Conservation (phyloP, 2,797 vertebrate genomes). For the Melanotaenia trifasciata region DNA sequence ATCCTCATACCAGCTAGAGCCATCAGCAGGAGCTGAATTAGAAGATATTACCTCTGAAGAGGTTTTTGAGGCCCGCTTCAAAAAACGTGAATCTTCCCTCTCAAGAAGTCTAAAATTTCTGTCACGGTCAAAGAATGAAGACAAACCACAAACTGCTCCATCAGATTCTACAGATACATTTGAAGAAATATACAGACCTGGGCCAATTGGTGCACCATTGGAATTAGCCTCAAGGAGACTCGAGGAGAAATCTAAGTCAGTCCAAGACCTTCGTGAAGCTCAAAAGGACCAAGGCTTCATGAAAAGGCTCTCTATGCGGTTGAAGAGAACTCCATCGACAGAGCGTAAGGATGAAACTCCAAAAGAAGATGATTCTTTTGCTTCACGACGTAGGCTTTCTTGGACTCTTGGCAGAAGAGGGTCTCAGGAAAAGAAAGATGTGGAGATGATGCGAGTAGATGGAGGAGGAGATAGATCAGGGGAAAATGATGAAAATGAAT, state of each 20-base stretch:
- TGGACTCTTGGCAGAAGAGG: constrained; percentile 86
- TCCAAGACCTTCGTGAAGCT: constrained; percentile 92
- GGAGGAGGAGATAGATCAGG: constrained; percentile 56
- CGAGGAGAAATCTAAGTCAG: constrained; percentile 92
- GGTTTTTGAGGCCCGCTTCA: constrained; percentile 95
- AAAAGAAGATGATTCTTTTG: constrained; percentile 82
- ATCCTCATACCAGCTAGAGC: constrained; percentile 65
- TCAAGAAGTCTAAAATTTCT: constrained; percentile 90
- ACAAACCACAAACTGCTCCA: constrained; percentile 73
- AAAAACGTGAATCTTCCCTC: constrained; percentile 92
- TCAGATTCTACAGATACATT: constrained; percentile 69
- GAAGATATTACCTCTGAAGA: constrained; percentile 93
- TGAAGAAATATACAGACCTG: constrained; percentile 94
- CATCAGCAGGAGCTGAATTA: constrained; percentile 72
- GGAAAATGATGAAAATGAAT: constrained; percentile 76
- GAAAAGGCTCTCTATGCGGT: constrained; percentile 89
- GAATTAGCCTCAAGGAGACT: constrained; percentile 84
- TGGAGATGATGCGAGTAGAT: constrained; percentile 81
- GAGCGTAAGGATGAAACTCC: constrained; percentile 86
- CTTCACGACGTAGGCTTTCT: constrained; percentile 85
- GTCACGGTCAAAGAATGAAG: constrained; percentile 90
- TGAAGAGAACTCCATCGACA: constrained; percentile 87
- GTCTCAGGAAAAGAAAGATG: constrained; percentile 88
- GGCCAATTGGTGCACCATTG: constrained; percentile 90
- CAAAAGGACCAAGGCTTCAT: constrained; percentile 92